Evolutionary conservation across 2,888 invertebrate genomes (phyloP).

Genomic region (Byasa hedistus): DNA sequence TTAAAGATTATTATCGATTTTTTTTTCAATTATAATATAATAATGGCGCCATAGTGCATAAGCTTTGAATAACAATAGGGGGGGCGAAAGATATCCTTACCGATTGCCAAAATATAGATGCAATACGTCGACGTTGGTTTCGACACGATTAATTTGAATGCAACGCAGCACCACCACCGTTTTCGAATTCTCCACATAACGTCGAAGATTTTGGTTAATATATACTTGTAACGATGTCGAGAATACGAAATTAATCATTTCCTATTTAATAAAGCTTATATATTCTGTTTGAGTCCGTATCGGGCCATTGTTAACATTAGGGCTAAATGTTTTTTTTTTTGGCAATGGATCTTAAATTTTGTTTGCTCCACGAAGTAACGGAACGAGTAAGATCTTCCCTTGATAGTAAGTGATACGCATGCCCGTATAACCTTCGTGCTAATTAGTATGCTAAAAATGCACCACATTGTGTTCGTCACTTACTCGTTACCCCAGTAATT

Average conservation of each 20-base stretch:
- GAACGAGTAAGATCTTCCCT: too few relatives aligned
- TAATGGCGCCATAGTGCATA: constrained; percentile 20
- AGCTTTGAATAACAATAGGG: constrained; percentile 48
- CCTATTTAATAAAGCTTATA: constrained; percentile 39
- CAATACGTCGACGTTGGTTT: constrained; percentile 39
- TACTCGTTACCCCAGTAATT: too few relatives aligned
- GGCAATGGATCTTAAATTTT: too few relatives aligned
- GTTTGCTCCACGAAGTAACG: too few relatives aligned
- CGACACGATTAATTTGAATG: constrained; percentile 49
- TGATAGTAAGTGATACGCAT: too few relatives aligned
- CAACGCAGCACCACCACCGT: constrained; percentile 43
- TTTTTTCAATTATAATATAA: constrained; percentile 23
- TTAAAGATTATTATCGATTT: constrained; percentile 28
- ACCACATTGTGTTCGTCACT: too few relatives aligned
- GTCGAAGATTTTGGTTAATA: constrained; percentile 67
- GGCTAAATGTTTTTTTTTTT: constrained; percentile 25
- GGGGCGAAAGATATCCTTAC: constrained; percentile 47
- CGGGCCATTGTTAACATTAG: constrained; percentile 37
- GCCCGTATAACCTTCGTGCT: too few relatives aligned
- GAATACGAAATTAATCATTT: constrained; percentile 57
- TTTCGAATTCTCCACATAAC: constrained; percentile 54
- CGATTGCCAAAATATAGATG: constrained; percentile 54
- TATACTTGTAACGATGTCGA: constrained; percentile 44
- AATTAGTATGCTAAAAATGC: too few relatives aligned
- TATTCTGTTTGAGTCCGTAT: constrained; percentile 40